Evolutionary conservation across 2,113 vertebrate species (phyloP).

Genomic region (Neodon shergylaensis): DNA sequence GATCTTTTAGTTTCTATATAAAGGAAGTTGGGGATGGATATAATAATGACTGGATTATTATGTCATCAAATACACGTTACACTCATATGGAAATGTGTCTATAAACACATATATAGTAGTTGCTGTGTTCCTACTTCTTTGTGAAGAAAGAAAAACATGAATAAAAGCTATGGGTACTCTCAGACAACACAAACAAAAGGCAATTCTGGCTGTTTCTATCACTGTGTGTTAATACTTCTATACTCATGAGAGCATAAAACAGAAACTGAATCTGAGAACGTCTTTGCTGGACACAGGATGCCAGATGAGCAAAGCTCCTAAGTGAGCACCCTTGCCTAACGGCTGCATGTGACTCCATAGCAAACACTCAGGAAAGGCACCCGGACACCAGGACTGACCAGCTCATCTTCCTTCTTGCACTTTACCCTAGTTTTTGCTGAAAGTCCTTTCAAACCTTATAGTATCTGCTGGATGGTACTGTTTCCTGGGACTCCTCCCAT

Average conservation of each 20-base stretch:
- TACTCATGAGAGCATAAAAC: not conserved
- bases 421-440: not conserved
- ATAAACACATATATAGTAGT: not conserved
- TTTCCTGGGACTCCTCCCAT: not conserved
- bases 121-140: not conserved
- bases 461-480: not conserved
- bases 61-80: not conserved
- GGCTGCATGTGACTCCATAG: too few species aligned
- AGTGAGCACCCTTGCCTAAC: not conserved
- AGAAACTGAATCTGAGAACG: not conserved
- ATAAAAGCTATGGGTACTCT: not conserved
- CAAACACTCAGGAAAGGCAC: not conserved
- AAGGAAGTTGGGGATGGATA: not conserved
- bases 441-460: not conserved
- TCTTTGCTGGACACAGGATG: not conserved
- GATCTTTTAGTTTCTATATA: not conserved
- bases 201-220: constrained; percentile 12
- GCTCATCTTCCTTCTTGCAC: too few species aligned
- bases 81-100: not conserved
- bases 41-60: not conserved
- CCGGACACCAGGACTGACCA: not conserved
- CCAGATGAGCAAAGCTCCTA: too few species aligned
- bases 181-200: not conserved
- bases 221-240: constrained; percentile 17
- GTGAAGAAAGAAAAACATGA: not conserved